Evolutionary conservation across 1,140 invertebrate species (phyloP), one percentile per base, ranked within the genome.

Genomic region (Brachystomella parvula): DNA sequence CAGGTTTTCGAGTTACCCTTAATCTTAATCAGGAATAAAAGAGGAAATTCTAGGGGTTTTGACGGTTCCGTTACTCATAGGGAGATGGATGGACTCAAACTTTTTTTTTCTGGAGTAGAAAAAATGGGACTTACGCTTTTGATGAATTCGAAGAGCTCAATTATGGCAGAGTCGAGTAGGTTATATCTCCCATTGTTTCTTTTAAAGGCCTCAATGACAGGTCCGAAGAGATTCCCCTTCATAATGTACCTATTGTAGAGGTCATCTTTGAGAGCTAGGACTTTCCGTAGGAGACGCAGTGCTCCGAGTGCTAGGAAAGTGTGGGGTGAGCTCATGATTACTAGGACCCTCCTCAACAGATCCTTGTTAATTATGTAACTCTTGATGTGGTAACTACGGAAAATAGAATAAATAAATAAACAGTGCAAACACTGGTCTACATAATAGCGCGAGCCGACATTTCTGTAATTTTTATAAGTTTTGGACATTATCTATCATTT

Each of bases 91-190:
- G n/a, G n/a, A n/a, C n/a, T n/a, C n/a, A n/a, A n/a, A n/a, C n/a
- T n/a, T n/a, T n/a, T n/a, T n/a, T n/a, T n/a, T n/a, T n/a, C n/a
- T n/a, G n/a, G n/a, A n/a, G n/a, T n/a, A n/a, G 47, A 61, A 64
- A 2, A 62, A 15, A 17, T 47, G 9, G 19, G 47, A 76, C 77
- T 81, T 77, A 86, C 84, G 78, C 89, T 78, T 83, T 92, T 94
- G 65, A 99, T 96, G 80, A 96, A 99, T 80, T 99, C 97, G 83
- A 99, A 99, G 81, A 99, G 86, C 83, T 99, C 97, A 76, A 99
- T 84, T 76, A 99, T 94, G 65, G 97, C 96, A 19, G 96, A 99
- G 79, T 99, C 97, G 63, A 99, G 80, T 61, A 99, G 85, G 81
- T 99, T 99, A 79, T 99, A 99, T 76, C 92, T 86, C 70, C 93